Evolutionary conservation across 2,113 vertebrate genomes (phyloP).

Genomic region (Pteropus alecto): DNA sequence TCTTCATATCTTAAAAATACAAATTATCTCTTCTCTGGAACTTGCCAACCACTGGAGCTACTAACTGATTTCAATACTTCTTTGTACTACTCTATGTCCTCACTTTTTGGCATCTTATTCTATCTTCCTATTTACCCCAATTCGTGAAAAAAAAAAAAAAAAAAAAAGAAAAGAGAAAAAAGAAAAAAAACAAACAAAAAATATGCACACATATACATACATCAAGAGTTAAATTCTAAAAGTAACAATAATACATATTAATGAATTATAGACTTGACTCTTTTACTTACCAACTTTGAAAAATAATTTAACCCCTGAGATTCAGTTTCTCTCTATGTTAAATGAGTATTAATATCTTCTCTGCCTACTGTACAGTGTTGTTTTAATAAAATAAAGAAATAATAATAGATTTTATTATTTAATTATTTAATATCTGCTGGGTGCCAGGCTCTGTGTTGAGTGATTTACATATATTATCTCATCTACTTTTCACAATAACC

Average conservation of each 20-base stretch:
- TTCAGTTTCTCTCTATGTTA: background rate
- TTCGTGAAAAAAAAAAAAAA: background rate
- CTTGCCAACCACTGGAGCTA: background rate
- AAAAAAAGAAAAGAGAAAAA: background rate
- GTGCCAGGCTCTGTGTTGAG: background rate
- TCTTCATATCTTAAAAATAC: background rate
- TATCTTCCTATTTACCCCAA: background rate
- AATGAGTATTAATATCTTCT: background rate
- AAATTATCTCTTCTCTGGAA: background rate
- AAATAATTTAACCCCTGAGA: background rate
- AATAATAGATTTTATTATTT: background rate
- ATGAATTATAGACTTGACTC: background rate
- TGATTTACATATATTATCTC: background rate
- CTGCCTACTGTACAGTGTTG: background rate
- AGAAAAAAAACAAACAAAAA: background rate
- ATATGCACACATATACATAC: background rate
- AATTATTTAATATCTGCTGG: background rate
- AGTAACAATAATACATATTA: background rate
- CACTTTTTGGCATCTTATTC: background rate
- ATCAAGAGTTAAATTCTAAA: background rate
- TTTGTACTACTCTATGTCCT: background rate
- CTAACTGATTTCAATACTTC: background rate
- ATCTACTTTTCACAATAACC: background rate
- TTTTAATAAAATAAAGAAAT: background rate
- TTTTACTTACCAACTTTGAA: background rate